Conservation (phyloP, 2,888 invertebrate genomes). For the Megamerina dolium region DNA sequence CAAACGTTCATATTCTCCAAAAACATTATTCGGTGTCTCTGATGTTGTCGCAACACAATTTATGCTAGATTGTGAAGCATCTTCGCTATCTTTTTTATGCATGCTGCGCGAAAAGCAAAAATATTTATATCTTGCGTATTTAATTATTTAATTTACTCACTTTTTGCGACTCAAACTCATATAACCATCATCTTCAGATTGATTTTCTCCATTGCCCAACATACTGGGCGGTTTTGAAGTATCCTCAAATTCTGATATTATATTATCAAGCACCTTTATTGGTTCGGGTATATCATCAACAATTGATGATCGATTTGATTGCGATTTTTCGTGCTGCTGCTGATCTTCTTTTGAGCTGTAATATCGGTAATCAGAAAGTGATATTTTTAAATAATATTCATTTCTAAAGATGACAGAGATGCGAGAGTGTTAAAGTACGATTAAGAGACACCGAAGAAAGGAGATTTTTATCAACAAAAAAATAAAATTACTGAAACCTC, state of each 20-base stretch:
- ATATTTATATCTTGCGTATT: no score
- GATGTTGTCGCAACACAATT: constrained; percentile 18
- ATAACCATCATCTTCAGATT: constrained; percentile 86
- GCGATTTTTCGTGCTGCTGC: no score
- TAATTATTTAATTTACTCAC: constrained; percentile 49
- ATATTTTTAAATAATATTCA: neutral
- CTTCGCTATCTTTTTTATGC: constrained; percentile 40
- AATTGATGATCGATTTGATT: no score
- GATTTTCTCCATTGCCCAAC: constrained; percentile 68
- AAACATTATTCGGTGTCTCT: constrained; percentile 27
- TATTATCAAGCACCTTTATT: constrained; percentile 80
- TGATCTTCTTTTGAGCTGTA: no score
- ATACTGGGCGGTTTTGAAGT: constrained; percentile 43
- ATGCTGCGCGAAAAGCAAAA: constrained; percentile 23
- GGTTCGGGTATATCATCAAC: constrained; percentile 72
- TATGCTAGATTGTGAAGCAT: constrained; percentile 35
- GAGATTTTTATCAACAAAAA: no score
- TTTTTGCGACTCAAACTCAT: constrained; percentile 87
- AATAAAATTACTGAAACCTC: no score
- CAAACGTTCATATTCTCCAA: constrained; percentile 33
- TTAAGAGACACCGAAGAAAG: no score
- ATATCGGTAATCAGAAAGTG: neutral
- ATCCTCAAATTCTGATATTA: constrained; percentile 87
- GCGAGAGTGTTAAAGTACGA: no score
- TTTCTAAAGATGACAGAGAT: no score